A percentile compares a stretch with the other conserved stretches of the same genome.
Conservation (phyloP, 2,113 vertebrate species). For the Pollachius pollachius region DNA sequence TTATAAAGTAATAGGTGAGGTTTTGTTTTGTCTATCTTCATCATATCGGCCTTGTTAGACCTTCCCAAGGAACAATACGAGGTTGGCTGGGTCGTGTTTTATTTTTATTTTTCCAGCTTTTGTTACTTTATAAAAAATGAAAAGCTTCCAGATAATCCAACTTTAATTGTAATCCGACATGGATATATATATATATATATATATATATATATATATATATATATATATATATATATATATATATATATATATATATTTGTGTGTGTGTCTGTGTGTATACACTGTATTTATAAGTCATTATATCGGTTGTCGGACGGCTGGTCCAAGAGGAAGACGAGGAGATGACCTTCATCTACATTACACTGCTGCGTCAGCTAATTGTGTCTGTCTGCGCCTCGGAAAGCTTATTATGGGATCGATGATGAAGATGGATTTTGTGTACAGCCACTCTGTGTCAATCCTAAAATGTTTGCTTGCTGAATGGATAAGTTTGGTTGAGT, state of each 20-base stretch:
- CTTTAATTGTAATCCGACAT: too few species aligned
- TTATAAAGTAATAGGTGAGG: not conserved
- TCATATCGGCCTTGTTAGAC: too few species aligned
- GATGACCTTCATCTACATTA: not conserved
- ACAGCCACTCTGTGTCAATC: not conserved
- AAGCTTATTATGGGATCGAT: not conserved
- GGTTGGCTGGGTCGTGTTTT: too few species aligned
- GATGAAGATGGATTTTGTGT: not conserved
- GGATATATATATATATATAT: too few species aligned
- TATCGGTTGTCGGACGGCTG: not conserved
- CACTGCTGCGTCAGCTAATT: constrained; percentile 6
- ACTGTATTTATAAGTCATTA: not conserved
- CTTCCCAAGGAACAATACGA: too few species aligned
- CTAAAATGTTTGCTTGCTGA: constrained; percentile 2
- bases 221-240: too few species aligned
- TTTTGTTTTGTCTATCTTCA: too few species aligned
- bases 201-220: too few species aligned
- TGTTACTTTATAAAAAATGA: too few species aligned
- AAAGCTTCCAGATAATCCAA: too few species aligned
- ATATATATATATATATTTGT: too few species aligned
- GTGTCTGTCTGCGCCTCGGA: not conserved
- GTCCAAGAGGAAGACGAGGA: not conserved
- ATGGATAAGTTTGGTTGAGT: not conserved
- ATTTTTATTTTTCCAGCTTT: too few species aligned
- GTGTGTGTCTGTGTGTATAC: not conserved